A percentile compares a stretch with the other conserved stretches of the same genome.
These are phyloP conservation scores for Apostichopus leukothele DNA, from an alignment of 53 echinoderm and acorn worm genomes.

Conservation along the genomic window DNA sequence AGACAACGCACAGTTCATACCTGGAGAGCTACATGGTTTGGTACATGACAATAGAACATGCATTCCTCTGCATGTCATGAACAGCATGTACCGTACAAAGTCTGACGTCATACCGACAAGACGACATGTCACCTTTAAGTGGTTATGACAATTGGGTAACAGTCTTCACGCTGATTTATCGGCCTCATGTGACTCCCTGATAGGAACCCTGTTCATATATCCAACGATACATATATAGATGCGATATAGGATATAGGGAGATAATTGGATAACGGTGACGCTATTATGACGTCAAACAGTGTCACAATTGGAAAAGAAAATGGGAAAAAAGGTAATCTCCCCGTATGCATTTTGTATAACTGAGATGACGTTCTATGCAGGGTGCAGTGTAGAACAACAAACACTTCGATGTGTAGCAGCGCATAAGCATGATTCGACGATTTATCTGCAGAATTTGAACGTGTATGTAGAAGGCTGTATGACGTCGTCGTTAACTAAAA, in stretches of 20 bases:
- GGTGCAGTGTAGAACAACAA: too few species aligned
- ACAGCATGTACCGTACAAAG: not conserved
- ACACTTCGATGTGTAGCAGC: too few species aligned
- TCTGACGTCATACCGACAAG: slow-evolving; percentile 5
- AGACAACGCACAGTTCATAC: not conserved
- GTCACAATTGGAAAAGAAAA: not conserved
- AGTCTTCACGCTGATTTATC: slow-evolving; percentile 16
- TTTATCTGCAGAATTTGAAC: too few species aligned
- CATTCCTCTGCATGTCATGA: slow-evolving; percentile 13
- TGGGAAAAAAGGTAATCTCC: too few species aligned
- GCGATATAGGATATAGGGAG: not conserved
- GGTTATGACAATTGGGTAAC: not conserved
- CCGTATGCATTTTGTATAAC: too few species aligned
- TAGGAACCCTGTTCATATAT: not conserved
- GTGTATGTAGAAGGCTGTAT: too few species aligned
- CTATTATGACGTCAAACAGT: not conserved
- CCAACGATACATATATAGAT: not conserved
- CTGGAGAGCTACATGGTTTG: slow-evolving; percentile 14
- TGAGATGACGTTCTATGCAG: too few species aligned
- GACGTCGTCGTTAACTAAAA: too few species aligned
- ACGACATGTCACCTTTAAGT: slow-evolving; percentile 15
- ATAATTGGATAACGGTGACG: not conserved
- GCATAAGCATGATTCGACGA: too few species aligned
- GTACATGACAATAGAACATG: slow-evolving; percentile 7
- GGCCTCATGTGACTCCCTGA: not conserved